Conservation (phyloP, 2,797 vertebrate genomes). For the Parauchenoglanis punctatus region DNA sequence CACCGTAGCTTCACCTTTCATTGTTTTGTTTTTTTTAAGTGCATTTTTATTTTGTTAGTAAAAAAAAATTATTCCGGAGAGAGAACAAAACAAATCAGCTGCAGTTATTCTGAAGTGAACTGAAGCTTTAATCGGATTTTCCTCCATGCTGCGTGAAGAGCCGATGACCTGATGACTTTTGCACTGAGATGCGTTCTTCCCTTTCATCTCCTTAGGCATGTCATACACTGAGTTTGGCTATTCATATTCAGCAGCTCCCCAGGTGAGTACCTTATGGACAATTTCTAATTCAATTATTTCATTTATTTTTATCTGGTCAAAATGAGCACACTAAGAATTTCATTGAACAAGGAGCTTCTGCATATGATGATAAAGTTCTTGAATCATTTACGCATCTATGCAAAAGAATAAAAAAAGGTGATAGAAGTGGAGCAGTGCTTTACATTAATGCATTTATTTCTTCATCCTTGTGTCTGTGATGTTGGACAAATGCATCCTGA, state of each 20-base stretch:
- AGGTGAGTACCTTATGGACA: constrained; percentile 77
- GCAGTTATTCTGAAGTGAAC: not conserved
- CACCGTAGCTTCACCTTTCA: not conserved
- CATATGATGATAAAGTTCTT: not conserved
- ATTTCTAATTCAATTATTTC: not conserved
- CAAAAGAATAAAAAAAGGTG: not conserved
- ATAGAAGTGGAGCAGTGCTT: not conserved
- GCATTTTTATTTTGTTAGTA: not conserved
- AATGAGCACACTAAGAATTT: not conserved
- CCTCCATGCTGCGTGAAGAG: not conserved
- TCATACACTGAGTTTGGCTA: constrained; percentile 97
- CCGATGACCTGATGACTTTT: constrained; percentile 53
- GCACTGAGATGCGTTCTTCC: constrained; percentile 44
- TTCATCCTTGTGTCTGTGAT: not conserved
- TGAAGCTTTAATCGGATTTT: not conserved
- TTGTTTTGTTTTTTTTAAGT: not conserved
- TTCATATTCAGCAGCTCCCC: constrained; percentile 88
- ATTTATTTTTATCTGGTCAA: not conserved
- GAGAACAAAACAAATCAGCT: not conserved
- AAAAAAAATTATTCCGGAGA: not conserved
- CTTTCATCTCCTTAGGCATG: constrained; percentile 79
- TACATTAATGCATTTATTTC: not conserved
- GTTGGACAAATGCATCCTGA: not conserved
- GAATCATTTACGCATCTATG: too few species aligned
- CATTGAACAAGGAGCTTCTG: not conserved